These are phyloP conservation scores for Hermaeophaga mercurialis DNA, from an alignment of 2,888 invertebrate genomes.

Conservation along the genomic window DNA sequence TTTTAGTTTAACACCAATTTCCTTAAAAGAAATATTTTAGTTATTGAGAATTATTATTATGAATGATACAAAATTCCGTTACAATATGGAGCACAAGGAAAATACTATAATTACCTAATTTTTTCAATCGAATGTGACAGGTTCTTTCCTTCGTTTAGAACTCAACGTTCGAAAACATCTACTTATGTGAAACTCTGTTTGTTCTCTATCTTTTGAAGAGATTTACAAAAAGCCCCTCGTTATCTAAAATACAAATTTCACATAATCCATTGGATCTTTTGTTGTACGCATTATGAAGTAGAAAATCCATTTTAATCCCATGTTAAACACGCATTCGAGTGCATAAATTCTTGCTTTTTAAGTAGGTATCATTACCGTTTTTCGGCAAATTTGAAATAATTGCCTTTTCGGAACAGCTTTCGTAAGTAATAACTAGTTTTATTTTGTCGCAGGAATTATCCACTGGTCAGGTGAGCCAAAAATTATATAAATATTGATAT, in stretches of 20 bases:
- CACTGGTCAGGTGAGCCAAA: too few relatives aligned
- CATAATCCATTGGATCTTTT: conserved; percentile 18
- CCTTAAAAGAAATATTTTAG: too few relatives aligned
- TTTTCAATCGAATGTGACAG: conserved; percentile 8
- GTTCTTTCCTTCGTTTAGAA: conserved; percentile 8
- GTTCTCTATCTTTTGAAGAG: conserved; percentile 15
- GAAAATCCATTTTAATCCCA: conserved; percentile 28
- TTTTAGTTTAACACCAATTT: too few relatives aligned
- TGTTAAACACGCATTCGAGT: conserved; percentile 25
- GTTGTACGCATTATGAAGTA: conserved; percentile 17
- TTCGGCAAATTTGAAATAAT: too few relatives aligned
- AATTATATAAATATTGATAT: too few relatives aligned
- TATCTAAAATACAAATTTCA: conserved; percentile 23
- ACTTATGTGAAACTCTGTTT: conserved; percentile 21
- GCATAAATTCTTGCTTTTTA: conserved; percentile 11
- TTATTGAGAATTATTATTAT: too few relatives aligned
- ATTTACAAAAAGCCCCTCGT: conserved; percentile 25
- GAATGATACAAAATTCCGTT: too few relatives aligned
- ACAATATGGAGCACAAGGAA: too few relatives aligned
- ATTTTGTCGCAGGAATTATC: too few relatives aligned
- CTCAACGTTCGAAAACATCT: conserved; percentile 15
- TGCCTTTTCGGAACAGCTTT: too few relatives aligned
- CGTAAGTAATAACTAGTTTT: too few relatives aligned
- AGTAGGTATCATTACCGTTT: background rate
- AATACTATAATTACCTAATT: too few relatives aligned